Evolutionary conservation across 2,797 vertebrate species (phyloP).

Genomic region (Microchirus variegatus): DNA sequence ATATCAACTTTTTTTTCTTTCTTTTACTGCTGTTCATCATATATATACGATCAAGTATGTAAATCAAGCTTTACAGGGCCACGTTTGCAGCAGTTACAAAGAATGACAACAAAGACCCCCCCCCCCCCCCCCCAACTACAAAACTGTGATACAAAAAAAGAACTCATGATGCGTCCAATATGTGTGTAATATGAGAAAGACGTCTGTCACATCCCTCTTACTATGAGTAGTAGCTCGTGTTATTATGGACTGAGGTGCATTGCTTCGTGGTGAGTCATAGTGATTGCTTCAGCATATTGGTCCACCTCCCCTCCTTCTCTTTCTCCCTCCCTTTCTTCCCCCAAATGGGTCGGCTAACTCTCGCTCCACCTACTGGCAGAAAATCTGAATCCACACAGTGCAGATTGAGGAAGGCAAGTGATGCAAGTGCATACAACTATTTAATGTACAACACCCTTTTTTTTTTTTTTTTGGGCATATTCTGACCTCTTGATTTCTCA

Average conservation of each 20-base stretch:
- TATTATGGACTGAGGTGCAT: constrained; percentile 67
- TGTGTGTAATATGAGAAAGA: constrained; percentile 10
- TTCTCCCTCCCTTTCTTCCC: constrained; percentile 8
- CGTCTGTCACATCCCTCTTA: constrained; percentile 46
- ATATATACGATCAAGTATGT: no score
- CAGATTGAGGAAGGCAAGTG: constrained; percentile 2
- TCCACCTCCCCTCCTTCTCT: constrained; percentile 12
- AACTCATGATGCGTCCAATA: constrained; percentile 1
- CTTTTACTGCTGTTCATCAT: no score
- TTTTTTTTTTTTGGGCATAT: no score
- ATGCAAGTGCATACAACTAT: neutral
- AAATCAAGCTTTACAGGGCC: constrained; percentile 10
- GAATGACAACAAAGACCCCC: neutral
- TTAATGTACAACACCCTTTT: no score
- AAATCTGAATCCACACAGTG: constrained; percentile 10
- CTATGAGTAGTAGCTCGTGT: constrained; percentile 54
- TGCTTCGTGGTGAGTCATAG: constrained; percentile 73
- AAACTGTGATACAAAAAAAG: neutral
- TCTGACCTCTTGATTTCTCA: no score
- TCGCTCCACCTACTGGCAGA: constrained; percentile 70
- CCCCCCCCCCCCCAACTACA: constrained; percentile 8
- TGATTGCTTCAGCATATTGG: constrained; percentile 54
- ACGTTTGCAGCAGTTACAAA: constrained; percentile 6
- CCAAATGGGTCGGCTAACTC: constrained; percentile 51
- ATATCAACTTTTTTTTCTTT: no score